A percentile compares a stretch with the other conserved stretches of the same genome.
phyloP scores from a whole-genome alignment of 2,888 invertebrate genomes.

The Thumatha senex region DNA sequence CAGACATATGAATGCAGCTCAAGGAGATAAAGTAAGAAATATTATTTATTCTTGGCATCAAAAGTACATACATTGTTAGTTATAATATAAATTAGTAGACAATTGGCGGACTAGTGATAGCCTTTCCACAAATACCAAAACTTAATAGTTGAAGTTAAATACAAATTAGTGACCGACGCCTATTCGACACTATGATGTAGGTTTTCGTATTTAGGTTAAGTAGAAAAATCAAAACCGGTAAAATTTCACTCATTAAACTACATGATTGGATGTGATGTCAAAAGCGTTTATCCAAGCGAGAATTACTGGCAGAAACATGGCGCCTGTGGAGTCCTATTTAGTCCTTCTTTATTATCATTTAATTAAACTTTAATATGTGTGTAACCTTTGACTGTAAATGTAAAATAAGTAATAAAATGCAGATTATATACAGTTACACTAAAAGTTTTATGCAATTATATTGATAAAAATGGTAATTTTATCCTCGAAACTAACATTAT shows the following conservation, averaged over 20 bases:
- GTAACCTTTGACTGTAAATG: not conserved
- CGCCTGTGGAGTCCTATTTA: constrained; percentile 18
- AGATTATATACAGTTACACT: not conserved
- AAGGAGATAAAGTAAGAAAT: too few species aligned
- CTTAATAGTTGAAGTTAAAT: too few species aligned
- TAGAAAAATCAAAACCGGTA: too few species aligned
- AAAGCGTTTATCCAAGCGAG: constrained; percentile 1
- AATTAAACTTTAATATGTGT: not conserved
- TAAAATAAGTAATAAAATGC: not conserved
- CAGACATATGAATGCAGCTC: too few species aligned
- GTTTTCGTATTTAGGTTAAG: too few species aligned
- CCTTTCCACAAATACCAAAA: too few species aligned
- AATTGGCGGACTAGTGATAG: too few species aligned
- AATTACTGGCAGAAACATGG: constrained; percentile 9
- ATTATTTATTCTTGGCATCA: too few species aligned
- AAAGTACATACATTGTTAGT: too few species aligned
- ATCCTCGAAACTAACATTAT: not conserved
- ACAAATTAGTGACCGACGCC: too few species aligned
- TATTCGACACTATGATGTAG: too few species aligned
- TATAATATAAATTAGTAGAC: too few species aligned
- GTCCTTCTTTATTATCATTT: not conserved
- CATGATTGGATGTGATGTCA: not conserved
- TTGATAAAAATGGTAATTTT: not conserved
- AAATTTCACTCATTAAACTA: not conserved
- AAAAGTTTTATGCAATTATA: not conserved